Evolutionary conservation across 2,888 invertebrate species (phyloP).

Genomic region (Scaeva pyrastri): DNA sequence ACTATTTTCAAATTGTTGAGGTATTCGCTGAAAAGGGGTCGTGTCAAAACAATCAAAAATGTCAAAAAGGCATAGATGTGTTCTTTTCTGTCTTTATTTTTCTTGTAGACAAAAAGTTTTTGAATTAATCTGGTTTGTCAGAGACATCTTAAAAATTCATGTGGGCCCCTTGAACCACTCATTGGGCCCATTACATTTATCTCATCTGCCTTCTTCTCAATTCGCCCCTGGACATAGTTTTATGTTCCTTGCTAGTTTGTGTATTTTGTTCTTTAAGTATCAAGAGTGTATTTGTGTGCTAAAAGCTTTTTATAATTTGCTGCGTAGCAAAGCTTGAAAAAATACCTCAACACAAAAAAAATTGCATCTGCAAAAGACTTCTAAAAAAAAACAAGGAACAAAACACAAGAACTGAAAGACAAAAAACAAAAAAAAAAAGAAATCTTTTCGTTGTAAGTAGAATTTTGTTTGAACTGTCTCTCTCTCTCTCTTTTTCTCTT

Average conservation of each 20-base stretch:
- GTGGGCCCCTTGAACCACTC: neutral
- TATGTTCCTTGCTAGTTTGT: neutral
- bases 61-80: too few species aligned
- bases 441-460: constrained; percentile 35
- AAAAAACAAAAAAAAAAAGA: neutral
- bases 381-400: neutral
- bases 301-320: constrained; percentile 73
- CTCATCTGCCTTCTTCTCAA: too few species aligned
- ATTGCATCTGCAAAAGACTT: constrained; percentile 25
- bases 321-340: constrained; percentile 53
- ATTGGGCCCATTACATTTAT: neutral
- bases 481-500: too few species aligned
- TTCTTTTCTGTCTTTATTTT: too few species aligned
- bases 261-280: neutral
- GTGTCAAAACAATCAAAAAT: too few species aligned
- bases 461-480: constrained; percentile 57
- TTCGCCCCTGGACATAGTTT: constrained; percentile 31
- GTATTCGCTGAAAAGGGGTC: too few species aligned
- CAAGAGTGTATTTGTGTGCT: constrained; percentile 44
- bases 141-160: neutral
- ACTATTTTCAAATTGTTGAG: too few species aligned
- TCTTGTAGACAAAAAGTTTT: too few species aligned
- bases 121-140: too few species aligned
- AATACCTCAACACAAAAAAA: constrained; percentile 42
- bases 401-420: neutral